Evolutionary conservation across 92 coral and sea anemone species (phyloP).

Genomic region (Epizoanthus stellaris): DNA sequence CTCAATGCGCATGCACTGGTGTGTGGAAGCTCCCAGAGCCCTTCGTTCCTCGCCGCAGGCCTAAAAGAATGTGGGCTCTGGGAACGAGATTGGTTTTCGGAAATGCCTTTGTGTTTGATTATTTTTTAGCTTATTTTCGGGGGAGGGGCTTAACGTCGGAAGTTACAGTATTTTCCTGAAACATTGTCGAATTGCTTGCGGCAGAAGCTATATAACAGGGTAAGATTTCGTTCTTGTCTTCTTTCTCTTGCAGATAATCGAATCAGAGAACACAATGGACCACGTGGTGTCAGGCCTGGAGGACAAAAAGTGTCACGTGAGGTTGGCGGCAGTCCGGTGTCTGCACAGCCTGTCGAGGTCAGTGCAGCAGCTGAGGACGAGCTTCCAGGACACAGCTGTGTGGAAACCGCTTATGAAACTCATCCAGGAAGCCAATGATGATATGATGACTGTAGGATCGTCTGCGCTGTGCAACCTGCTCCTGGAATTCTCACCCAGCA

Average conservation of each 20-base stretch:
- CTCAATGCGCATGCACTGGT: no score
- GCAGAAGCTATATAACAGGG: no score
- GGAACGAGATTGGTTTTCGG: no score
- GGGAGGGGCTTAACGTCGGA: no score
- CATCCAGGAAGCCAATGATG: slow-evolving; percentile 91
- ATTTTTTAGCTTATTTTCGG: no score
- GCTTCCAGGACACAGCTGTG: slow-evolving; percentile 96
- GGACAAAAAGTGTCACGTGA: slow-evolving; percentile 86
- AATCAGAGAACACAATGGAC: slow-evolving; percentile 92
- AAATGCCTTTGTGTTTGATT: no score
- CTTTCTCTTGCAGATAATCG: slow-evolving; percentile 74
- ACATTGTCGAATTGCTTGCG: not conserved
- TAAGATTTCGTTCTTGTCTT: not conserved
- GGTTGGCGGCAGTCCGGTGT: slow-evolving; percentile 96
- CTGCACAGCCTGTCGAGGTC: slow-evolving; percentile 98
- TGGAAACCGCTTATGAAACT: slow-evolving; percentile 97
- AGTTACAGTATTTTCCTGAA: no score
- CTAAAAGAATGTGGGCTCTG: no score
- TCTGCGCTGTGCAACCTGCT: slow-evolving; percentile 96
- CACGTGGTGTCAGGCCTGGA: slow-evolving; percentile 97
- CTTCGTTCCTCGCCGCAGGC: no score
- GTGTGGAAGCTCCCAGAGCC: no score
- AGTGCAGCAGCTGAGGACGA: slow-evolving; percentile 94
- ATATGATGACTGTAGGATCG: slow-evolving; percentile 95
- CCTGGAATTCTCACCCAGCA: slow-evolving; percentile 97